Percentiles rank a stretch among this genome's conserved stretches.
These are phyloP conservation scores for Temnothorax nylanderi DNA, from an alignment of 1,140 invertebrate genomes.

Conservation along the genomic window DNA sequence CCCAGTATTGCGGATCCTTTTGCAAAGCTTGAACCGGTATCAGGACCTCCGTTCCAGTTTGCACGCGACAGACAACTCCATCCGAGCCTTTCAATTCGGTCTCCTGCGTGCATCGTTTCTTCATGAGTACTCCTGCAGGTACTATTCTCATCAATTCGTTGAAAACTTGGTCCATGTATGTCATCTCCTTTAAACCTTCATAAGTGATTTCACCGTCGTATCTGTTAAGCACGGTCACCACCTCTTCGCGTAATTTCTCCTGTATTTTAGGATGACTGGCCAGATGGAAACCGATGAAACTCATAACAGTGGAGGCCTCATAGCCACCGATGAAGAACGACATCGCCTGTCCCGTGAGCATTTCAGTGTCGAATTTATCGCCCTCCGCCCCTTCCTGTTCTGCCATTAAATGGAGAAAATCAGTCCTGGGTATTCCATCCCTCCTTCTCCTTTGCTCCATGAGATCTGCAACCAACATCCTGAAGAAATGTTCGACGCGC, in stretches of 20 bases:
- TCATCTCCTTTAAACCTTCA: slow-evolving; percentile 88
- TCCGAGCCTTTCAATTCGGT: slow-evolving; percentile 70
- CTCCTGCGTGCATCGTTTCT: slow-evolving; percentile 68
- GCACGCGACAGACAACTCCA: slow-evolving; percentile 57
- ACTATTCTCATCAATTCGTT: slow-evolving; percentile 80
- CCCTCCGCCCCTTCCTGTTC: slow-evolving; percentile 70
- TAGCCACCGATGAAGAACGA: slow-evolving; percentile 90
- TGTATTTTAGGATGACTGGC: slow-evolving; percentile 88
- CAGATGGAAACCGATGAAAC: slow-evolving; percentile 87
- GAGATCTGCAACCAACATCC: slow-evolving; percentile 61
- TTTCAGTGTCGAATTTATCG: slow-evolving; percentile 70
- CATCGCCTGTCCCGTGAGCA: slow-evolving; percentile 87
- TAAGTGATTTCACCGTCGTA: slow-evolving; percentile 86
- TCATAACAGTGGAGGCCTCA: slow-evolving; percentile 89
- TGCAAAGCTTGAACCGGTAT: slow-evolving; percentile 80
- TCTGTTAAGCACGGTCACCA: slow-evolving; percentile 85
- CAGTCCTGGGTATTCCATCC: slow-evolving; percentile 61
- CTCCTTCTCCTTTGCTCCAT: slow-evolving; percentile 61
- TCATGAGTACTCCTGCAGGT: slow-evolving; percentile 47
- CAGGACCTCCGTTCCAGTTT: slow-evolving; percentile 75
- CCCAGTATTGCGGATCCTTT: slow-evolving; percentile 85
- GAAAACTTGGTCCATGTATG: slow-evolving; percentile 88
- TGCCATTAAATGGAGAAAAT: slow-evolving; percentile 75
- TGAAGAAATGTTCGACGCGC: slow-evolving; percentile 61
- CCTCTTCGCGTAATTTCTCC: slow-evolving; percentile 87